These are phyloP conservation scores for Melanotaenia nigrans DNA, from an alignment of 2,797 vertebrate species.

Conservation along the genomic window DNA sequence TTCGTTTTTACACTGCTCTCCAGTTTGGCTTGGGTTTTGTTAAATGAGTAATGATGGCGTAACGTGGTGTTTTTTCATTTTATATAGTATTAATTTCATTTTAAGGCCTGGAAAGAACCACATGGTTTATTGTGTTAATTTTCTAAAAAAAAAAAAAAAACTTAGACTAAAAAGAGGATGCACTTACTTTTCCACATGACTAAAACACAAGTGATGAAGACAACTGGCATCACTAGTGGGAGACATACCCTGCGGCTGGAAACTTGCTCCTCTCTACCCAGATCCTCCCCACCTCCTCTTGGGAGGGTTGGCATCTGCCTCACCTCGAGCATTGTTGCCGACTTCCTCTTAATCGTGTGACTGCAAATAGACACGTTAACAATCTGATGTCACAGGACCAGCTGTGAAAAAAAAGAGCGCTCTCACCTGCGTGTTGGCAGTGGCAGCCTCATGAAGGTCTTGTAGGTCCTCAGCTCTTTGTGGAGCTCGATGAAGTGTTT, in stretches of 20 bases:
- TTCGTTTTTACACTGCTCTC: no score
- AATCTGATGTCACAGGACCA: accelerated
- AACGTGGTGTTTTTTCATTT: no score
- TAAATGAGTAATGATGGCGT: no score
- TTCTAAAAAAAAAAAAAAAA: no score
- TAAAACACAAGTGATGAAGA: no score
- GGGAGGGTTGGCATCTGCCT: slow-evolving; percentile 90
- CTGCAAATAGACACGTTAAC: slow-evolving; percentile 66
- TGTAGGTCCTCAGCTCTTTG: slow-evolving; percentile 92
- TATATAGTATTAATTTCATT: no score
- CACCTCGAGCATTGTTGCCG: slow-evolving; percentile 79
- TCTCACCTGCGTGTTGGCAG: slow-evolving; percentile 75
- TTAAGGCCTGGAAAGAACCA: no score
- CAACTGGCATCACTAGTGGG: not conserved
- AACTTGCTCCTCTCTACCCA: slow-evolving; percentile 88
- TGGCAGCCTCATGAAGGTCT: slow-evolving; percentile 88
- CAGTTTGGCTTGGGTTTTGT: no score
- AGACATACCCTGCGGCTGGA: slow-evolving; percentile 88
- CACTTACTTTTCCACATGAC: not conserved
- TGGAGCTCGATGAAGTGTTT: slow-evolving; percentile 97
- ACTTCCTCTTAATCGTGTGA: slow-evolving; percentile 89
- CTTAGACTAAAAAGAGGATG: no score
- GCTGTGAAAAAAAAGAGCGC: no score
- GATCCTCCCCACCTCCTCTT: slow-evolving; percentile 85
- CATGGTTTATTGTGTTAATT: no score